These are phyloP conservation scores for Macquaria ambigua DNA, from an alignment of 2,113 vertebrate species.

Conservation along the genomic window DNA sequence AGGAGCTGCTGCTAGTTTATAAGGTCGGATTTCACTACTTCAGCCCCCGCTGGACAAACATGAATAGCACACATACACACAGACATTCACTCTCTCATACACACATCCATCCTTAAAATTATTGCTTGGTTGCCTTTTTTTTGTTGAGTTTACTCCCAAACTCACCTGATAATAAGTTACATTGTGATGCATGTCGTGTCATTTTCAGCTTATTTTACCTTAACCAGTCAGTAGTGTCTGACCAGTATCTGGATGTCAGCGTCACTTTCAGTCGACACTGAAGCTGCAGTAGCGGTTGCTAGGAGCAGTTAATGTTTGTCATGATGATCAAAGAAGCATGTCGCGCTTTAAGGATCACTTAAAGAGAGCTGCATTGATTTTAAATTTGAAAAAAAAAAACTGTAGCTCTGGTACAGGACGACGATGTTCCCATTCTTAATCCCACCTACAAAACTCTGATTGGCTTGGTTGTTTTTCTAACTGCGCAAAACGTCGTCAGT, in stretches of 20 bases:
- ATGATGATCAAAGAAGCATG: not conserved
- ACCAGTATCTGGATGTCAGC: too few relatives aligned
- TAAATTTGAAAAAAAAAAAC: not conserved
- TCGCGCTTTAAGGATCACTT: not conserved
- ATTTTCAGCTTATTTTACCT: too few relatives aligned
- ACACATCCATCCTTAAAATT: not conserved
- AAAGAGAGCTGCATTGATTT: not conserved
- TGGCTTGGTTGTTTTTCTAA: not conserved
- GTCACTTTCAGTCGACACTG: not conserved
- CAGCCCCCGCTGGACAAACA: not conserved
- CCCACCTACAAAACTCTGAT: not conserved
- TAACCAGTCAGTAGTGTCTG: too few relatives aligned
- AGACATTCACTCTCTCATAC: not conserved
- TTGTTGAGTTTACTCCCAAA: too few relatives aligned
- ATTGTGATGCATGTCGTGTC: too few relatives aligned
- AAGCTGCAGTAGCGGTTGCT: not conserved
- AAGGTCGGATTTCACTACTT: conserved; percentile 8
- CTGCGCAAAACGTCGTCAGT: not conserved
- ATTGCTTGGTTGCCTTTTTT: too few relatives aligned
- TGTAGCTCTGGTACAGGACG: not conserved
- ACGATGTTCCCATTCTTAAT: too few relatives aligned
- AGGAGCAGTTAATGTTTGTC: not conserved
- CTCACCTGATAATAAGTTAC: too few relatives aligned
- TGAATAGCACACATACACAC: not conserved
- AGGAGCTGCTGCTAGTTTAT: conserved; percentile 16